These are phyloP conservation scores for Lagorchestes hirsutus DNA, from an alignment of 2,797 vertebrate genomes.

Conservation along the genomic window DNA sequence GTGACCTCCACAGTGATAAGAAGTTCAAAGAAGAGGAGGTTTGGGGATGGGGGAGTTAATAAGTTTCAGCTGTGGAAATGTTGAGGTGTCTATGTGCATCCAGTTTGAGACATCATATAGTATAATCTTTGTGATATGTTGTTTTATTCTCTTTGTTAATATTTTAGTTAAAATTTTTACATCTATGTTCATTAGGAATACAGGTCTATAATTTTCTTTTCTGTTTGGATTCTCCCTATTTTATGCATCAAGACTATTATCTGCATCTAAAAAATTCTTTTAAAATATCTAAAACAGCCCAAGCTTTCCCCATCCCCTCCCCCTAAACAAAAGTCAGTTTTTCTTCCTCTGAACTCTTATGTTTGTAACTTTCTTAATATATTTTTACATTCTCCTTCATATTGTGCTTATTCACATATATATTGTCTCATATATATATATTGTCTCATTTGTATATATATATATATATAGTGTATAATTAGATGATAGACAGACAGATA, in stretches of 20 bases:
- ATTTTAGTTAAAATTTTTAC: background rate
- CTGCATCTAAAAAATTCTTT: background rate
- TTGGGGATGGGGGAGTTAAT: background rate
- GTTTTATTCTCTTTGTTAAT: background rate
- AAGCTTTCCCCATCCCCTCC: background rate
- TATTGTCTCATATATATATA: background rate
- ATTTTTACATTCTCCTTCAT: background rate
- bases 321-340: background rate
- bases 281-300: background rate
- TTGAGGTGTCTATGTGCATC: background rate
- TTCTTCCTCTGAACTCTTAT: background rate
- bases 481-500: too few relatives aligned
- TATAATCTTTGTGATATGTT: background rate
- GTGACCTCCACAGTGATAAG: background rate
- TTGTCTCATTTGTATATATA: too few relatives aligned
- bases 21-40: background rate
- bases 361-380: background rate
- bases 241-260: background rate
- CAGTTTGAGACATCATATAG: background rate
- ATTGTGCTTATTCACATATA: background rate
- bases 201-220: background rate
- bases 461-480: too few relatives aligned
- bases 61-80: background rate
- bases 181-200: background rate
- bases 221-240: background rate